Base-by-base conservation (phyloP, 2,888 invertebrate genomes). In the Hirtodrosophila histrioides region DNA sequence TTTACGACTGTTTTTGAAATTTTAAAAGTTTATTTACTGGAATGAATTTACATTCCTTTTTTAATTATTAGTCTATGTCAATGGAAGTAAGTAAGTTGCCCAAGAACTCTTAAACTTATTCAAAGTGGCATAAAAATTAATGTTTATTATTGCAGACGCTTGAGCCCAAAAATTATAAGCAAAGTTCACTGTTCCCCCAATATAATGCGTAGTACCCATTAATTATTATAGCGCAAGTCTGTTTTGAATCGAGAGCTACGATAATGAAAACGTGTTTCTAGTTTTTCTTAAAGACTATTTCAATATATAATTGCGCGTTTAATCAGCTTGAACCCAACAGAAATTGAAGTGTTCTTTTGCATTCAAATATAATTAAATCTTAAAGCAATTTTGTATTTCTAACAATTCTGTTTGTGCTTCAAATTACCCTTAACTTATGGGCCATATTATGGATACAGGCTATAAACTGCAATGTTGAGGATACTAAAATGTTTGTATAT, bases 101-200 rank as follows among this genome's bases (percentile, higher is more conserved):
- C 11, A 57, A 37, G 44, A 65, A 57, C 69, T 69, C 57, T 17
- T 17, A 27, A 75, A 75, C 76, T 75, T 51, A 44, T 56, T 45
- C 64, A 60, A 72, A 72, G 44, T 72, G 55, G 12, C 76, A 75
- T 72, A 75, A 72, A 75, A 56, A 70, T 69, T 56, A 70, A 72
- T 75, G 70, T 60, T 68, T 68, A 68, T 68, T 68, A 68, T 68
- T 40, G 53, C 69, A 53, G 68, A 75, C 70, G 24, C 40, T 45
- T 69, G 46, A 49, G 33, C 35, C 33, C 29, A 44, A 24, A 65
- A 65, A 45, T 24, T 65, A 44, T 44, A 44, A 27, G 48, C 48
- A 45, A 56, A 41, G 36, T 51, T 17, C n/a, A n/a, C 24, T 51
- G 50, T 29, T 64, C n/a, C 8, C 8, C 11, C 17, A 35, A 45